A percentile compares a stretch with the other conserved stretches of the same genome.
Evolutionary conservation across 2,113 vertebrate species (phyloP).

Genomic region (Chauna torquata): DNA sequence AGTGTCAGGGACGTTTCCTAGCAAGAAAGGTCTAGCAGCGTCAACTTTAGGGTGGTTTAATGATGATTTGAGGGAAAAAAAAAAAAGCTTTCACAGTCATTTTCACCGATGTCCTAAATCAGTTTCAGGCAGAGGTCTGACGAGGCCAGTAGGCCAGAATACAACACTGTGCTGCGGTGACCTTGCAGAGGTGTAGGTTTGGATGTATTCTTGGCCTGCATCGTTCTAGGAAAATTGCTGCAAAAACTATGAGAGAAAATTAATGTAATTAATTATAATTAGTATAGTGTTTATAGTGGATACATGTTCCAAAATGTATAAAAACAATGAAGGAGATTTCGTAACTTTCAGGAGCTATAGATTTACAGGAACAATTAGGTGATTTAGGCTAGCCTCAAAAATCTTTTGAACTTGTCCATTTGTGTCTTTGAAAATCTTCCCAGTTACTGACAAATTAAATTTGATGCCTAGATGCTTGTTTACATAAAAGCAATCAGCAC

Average conservation of each 20-base stretch:
- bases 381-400: neutral
- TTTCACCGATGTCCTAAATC: neutral
- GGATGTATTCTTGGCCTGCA: neutral
- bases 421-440: constrained; percentile 18
- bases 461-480: neutral
- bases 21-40: neutral
- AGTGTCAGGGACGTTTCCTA: neutral
- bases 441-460: constrained; percentile 8
- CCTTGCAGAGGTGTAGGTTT: neutral
- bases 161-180: neutral
- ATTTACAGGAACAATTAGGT: neutral
- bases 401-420: neutral
- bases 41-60: neutral
- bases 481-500: neutral
- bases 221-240: neutral
- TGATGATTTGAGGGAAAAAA: neutral
- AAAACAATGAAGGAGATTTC: neutral
- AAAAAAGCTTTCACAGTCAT: neutral
- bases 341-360: neutral
- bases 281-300: constrained; percentile 30
- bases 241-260: constrained; percentile 27
- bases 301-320: constrained; percentile 17
- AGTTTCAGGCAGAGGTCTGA: neutral
- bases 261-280: constrained; percentile 62
- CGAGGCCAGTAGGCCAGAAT: neutral